Conservation (phyloP, 2,797 vertebrate species). For the Selene dorsalis region DNA sequence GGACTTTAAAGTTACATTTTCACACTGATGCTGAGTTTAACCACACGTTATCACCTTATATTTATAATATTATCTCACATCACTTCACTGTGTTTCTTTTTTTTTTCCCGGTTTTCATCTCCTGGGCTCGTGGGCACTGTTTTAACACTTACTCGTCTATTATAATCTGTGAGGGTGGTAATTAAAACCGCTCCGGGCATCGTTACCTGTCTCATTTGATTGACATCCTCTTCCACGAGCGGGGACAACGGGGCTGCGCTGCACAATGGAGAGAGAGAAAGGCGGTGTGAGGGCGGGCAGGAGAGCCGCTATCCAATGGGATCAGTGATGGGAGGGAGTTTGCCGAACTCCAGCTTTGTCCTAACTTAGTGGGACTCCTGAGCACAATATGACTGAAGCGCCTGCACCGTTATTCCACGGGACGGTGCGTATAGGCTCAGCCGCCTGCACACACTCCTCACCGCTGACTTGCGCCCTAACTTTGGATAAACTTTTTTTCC, state of each 20-base stretch:
- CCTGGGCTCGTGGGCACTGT: neutral
- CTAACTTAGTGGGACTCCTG: conserved; percentile 78
- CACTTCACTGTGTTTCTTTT: neutral
- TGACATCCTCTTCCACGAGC: conserved; percentile 61
- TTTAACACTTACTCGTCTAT: neutral
- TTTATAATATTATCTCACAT: neutral
- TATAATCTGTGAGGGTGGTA: neutral
- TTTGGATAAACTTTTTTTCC: conserved; percentile 67
- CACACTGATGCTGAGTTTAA: neutral
- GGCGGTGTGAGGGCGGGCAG: conserved; percentile 72
- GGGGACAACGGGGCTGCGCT: conserved; percentile 39
- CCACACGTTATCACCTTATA: accelerated
- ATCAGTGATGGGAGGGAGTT: conserved; percentile 81
- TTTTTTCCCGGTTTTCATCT: neutral
- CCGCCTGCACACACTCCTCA: conserved; percentile 42
- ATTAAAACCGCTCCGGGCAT: conserved; percentile 46
- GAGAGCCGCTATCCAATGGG: conserved; percentile 76
- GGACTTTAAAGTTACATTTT: neutral
- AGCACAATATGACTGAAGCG: conserved; percentile 80
- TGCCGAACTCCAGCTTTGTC: conserved; percentile 83
- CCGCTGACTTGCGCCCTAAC: conserved; percentile 49
- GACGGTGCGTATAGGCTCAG: conserved; percentile 67
- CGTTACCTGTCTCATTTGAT: conserved; percentile 73
- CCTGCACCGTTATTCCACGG: conserved; percentile 81
- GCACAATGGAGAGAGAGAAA: conserved; percentile 41